Evolutionary conservation across 2,797 vertebrate genomes (phyloP).

Genomic region (Spea hammondii): DNA sequence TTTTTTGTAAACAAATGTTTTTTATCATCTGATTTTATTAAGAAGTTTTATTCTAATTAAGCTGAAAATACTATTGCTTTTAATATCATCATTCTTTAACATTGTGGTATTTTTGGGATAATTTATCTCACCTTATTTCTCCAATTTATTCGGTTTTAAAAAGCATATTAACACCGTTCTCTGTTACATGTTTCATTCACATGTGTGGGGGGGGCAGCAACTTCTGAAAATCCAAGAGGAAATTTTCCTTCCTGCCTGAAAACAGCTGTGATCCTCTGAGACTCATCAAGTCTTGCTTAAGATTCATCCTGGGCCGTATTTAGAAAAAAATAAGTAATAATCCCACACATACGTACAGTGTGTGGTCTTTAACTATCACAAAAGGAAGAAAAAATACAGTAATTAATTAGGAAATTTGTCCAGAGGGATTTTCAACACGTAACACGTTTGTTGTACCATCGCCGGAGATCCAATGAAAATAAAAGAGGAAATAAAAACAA

Average conservation of each 20-base stretch:
- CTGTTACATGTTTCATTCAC: slow-evolving; percentile 59
- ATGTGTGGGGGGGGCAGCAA: slow-evolving; percentile 56
- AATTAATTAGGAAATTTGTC: slow-evolving; percentile 43
- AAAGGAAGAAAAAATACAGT: slow-evolving; percentile 32
- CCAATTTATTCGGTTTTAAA: slow-evolving; percentile 38
- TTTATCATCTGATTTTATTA: too few relatives aligned
- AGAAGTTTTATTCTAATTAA: too few relatives aligned
- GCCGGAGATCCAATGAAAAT: not conserved
- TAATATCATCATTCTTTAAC: too few relatives aligned
- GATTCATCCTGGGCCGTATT: slow-evolving; percentile 56
- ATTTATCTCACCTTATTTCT: slow-evolving; percentile 27
- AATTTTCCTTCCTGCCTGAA: slow-evolving; percentile 62
- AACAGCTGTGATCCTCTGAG: slow-evolving; percentile 64
- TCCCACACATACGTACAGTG: slow-evolving; percentile 55
- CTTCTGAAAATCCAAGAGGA: slow-evolving; percentile 60
- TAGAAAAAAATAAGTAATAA: slow-evolving; percentile 53
- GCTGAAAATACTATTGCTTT: too few relatives aligned
- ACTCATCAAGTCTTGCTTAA: slow-evolving; percentile 59
- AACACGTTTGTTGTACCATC: not conserved
- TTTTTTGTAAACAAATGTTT: too few relatives aligned
- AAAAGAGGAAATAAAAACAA: not conserved
- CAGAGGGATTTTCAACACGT: not conserved
- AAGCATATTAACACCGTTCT: not conserved
- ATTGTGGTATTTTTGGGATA: too few relatives aligned
- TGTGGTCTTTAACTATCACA: slow-evolving; percentile 64